phyloP scores from a whole-genome alignment of 2,797 vertebrate species.

The Erpetoichthys calabaricus region DNA sequence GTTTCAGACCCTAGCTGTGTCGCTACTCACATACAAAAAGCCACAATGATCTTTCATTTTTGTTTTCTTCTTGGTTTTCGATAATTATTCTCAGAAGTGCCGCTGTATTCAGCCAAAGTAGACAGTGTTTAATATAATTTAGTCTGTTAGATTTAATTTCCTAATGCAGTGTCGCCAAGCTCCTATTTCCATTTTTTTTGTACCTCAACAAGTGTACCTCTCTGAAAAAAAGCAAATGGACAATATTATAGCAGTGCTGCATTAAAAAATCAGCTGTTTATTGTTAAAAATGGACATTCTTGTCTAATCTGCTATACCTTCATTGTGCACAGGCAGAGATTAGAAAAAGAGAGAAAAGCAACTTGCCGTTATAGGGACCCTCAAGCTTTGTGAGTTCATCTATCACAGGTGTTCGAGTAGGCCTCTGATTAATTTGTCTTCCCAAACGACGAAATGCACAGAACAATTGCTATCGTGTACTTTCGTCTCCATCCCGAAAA shows the following conservation, averaged over 20 bases:
- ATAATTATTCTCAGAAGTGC: slow-evolving; percentile 20
- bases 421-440: slow-evolving; percentile 2
- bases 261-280: no score
- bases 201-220: no score
- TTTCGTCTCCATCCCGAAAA: background rate
- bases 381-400: slow-evolving; percentile 1
- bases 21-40: background rate
- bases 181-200: no score
- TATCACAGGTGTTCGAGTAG: slow-evolving; percentile 3
- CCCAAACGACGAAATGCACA: background rate
- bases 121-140: slow-evolving; percentile 4
- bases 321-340: no score
- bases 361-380: background rate
- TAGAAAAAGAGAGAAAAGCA: background rate
- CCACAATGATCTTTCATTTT: slow-evolving; percentile 5
- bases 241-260: no score
- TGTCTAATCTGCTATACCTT: no score
- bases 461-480: background rate
- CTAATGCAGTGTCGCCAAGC: no score
- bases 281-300: no score
- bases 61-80: slow-evolving; percentile 11
- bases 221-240: no score
- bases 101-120: slow-evolving; percentile 10
- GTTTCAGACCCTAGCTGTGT: no score
- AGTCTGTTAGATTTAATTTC: background rate